Evolutionary conservation across 1,140 invertebrate genomes (phyloP).

Genomic region (Stratiolaelaps scimitus): DNA sequence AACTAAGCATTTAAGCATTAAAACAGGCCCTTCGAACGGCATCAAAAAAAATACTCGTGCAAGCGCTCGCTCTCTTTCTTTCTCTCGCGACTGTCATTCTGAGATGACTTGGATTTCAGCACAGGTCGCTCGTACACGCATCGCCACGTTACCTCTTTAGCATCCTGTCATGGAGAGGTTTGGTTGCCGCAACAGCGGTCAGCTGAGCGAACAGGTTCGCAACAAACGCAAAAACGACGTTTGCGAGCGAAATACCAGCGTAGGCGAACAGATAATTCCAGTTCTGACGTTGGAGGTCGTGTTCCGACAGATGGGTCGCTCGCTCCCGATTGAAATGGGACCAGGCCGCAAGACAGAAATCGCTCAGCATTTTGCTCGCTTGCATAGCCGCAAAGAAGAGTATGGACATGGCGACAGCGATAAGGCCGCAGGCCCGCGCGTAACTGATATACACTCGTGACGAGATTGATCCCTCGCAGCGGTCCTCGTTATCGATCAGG

Average conservation of each 20-base stretch:
- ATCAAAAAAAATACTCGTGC: no score
- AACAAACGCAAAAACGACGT: slow-evolving; percentile 39
- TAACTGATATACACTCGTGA: slow-evolving; percentile 52
- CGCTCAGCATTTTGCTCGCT: slow-evolving; percentile 35
- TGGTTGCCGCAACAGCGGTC: slow-evolving; percentile 39
- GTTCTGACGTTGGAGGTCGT: not conserved
- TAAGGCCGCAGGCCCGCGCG: slow-evolving; percentile 49
- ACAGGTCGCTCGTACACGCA: not conserved
- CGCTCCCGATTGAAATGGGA: slow-evolving; percentile 31
- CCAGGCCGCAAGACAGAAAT: slow-evolving; percentile 38
- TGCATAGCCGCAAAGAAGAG: slow-evolving; percentile 41
- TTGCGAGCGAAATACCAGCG: slow-evolving; percentile 37
- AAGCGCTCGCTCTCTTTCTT: no score
- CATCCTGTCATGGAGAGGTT: slow-evolving; percentile 39
- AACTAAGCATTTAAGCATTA: no score
- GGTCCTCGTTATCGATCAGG: slow-evolving; percentile 46
- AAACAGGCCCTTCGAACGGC: no score
- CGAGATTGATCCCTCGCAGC: slow-evolving; percentile 52
- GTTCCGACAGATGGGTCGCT: not conserved
- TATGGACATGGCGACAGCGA: slow-evolving; percentile 47
- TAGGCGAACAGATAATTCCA: slow-evolving; percentile 39
- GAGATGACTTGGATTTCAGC: no score
- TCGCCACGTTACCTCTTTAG: slow-evolving; percentile 34
- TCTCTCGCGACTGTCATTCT: no score
- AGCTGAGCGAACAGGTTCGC: slow-evolving; percentile 40